These are phyloP conservation scores for Bufo bufo DNA, from an alignment of 2,113 vertebrate species.

Conservation along the genomic window DNA sequence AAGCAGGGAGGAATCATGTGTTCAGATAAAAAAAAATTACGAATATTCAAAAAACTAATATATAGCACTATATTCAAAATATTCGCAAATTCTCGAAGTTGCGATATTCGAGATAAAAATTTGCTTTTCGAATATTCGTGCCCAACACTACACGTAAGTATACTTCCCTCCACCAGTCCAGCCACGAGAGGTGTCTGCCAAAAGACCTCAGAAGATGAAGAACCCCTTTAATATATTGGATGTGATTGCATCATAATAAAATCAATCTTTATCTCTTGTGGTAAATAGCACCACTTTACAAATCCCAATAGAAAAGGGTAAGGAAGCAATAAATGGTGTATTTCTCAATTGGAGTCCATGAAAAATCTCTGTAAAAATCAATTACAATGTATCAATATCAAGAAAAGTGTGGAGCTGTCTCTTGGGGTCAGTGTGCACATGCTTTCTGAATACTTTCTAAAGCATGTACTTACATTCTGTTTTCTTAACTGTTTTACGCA, in stretches of 20 bases:
- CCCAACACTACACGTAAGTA: too few relatives aligned
- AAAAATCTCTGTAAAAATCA: slow-evolving; percentile 21
- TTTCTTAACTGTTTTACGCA: slow-evolving; percentile 9
- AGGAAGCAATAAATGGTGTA: slow-evolving; percentile 11
- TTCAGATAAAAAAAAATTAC: too few relatives aligned
- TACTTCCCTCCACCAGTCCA: too few relatives aligned
- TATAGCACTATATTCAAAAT: too few relatives aligned
- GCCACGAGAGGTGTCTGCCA: too few relatives aligned
- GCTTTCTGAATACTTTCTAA: neutral
- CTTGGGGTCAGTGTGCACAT: neutral
- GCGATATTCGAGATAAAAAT: too few relatives aligned
- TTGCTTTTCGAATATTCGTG: too few relatives aligned
- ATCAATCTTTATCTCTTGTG: neutral
- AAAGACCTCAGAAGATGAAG: too few relatives aligned
- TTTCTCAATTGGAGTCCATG: neutral
- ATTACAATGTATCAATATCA: slow-evolving; percentile 35
- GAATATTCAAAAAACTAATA: too few relatives aligned
- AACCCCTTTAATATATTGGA: neutral
- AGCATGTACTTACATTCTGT: neutral
- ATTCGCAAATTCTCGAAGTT: too few relatives aligned
- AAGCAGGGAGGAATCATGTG: too few relatives aligned
- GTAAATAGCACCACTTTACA: neutral
- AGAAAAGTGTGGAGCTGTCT: slow-evolving; percentile 9
- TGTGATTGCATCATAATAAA: slow-evolving; percentile 2
- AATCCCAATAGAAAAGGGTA: neutral